Evolutionary conservation across 2,113 vertebrate genomes (phyloP).

Genomic region (Ranitomeya variabilis): DNA sequence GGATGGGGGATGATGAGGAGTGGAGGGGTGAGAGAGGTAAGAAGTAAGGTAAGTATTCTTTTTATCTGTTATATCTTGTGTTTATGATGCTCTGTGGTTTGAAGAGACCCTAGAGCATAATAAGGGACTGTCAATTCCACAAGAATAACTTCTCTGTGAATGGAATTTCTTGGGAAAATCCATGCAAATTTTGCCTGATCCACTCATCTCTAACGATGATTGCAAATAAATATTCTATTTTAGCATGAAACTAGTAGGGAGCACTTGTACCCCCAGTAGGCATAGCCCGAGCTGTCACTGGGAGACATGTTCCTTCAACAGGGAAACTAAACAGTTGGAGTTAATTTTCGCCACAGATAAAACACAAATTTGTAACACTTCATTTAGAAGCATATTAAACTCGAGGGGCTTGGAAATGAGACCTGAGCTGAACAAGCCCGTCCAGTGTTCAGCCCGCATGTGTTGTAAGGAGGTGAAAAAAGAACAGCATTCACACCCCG

Average conservation of each 20-base stretch:
- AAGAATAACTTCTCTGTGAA: no score
- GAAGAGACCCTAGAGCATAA: no score
- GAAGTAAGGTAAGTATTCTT: no score
- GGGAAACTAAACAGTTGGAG: conserved; percentile 68
- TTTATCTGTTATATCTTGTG: no score
- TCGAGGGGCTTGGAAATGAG: conserved; percentile 65
- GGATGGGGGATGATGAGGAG: no score
- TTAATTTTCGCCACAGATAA: conserved; percentile 72
- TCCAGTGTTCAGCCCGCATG: conserved; percentile 59
- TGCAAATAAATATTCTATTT: conserved; percentile 14
- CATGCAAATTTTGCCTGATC: no score
- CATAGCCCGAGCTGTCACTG: neutral
- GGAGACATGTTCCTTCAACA: conserved; percentile 57
- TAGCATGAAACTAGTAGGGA: neutral
- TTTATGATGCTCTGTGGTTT: no score
- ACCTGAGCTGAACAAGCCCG: conserved; percentile 68
- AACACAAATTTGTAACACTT: conserved; percentile 72
- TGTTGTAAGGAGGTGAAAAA: conserved; percentile 62
- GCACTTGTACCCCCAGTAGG: neutral
- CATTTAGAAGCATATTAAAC: conserved; percentile 74
- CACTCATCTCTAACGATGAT: neutral
- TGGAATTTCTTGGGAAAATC: no score
- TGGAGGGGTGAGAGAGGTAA: no score
- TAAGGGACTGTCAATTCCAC: no score
- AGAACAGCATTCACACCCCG: conserved; percentile 60